Base-by-base conservation (phyloP, 1,140 invertebrate species). In the Drosophila willistoni region DNA sequence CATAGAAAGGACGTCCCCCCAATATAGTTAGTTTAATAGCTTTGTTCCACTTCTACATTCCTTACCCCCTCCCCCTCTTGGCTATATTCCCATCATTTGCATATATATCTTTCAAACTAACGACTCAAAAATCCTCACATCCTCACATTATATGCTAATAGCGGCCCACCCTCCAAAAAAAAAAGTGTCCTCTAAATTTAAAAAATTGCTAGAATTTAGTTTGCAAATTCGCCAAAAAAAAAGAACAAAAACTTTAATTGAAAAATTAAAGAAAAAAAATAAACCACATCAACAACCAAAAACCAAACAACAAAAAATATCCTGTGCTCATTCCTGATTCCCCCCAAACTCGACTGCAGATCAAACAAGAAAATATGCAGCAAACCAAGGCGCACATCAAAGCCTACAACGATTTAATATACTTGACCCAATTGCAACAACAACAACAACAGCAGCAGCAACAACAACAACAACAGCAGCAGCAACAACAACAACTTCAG, bases 401-500 rank as follows among this genome's bases (percentile, higher is more conserved):
- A 81, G 81, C 75, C 60, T 91, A 91, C 79, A 91, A 90, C 86
- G 90, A 91, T 63, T 63, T 91, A 69, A 79, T 91, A 64, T 90
- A 91, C 76, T 79, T 90, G 72, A 91, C 85, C 56, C 83, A 91
- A 77, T 77, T 90, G 77, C 89, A 90, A 76, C 87, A 91, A 78
- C 83, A 91, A 78, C 83, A 80, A 5, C 73, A 81, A 13, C 78
- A 36, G 34, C 34, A 36, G 34, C 34, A 81, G 9, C 71, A 79
- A 17, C 68, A 70, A 12, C 64, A 82, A 17, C 86, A 90, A 22
- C 74, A 85, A 51, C 72, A 72, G n/a, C 85, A 89, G 12, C 83
- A 82, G 36, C 76, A 79, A 34, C 85, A 87, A 60, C 71, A 80
- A 47, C 67, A 77, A 13, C 75, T 82, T 25, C 81, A 85, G 14